Percentiles rank a stretch among this genome's conserved stretches.
Evolutionary conservation across 2,797 vertebrate species (phyloP).

Genomic region (Megalops cyprinoides): DNA sequence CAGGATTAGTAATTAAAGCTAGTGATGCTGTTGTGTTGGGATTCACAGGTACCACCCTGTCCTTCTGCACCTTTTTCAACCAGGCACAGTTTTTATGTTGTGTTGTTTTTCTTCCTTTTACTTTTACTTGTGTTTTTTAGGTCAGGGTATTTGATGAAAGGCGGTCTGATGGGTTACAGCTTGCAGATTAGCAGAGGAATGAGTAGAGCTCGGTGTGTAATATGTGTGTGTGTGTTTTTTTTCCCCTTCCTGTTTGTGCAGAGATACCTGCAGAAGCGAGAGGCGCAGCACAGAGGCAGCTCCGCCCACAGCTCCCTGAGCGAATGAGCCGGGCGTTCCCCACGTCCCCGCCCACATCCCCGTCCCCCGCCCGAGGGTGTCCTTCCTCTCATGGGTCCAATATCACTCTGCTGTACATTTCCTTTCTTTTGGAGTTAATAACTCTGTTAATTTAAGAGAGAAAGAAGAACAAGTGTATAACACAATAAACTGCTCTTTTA

Average conservation of each 20-base stretch:
- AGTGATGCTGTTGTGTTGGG: too few species aligned
- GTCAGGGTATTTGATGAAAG: too few species aligned
- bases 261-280: conserved; percentile 52
- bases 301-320: conserved; percentile 24
- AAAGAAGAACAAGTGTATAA: conserved; percentile 17
- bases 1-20: too few species aligned
- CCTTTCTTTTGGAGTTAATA: conserved; percentile 8
- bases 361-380: not conserved
- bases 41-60: too few species aligned
- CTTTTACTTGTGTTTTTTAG: too few species aligned
- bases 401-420: conserved; percentile 27
- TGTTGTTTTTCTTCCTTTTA: too few species aligned
- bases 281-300: conserved; percentile 17
- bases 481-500: conserved; percentile 21
- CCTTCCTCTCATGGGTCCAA: conserved; percentile 30
- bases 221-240: too few species aligned
- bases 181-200: not conserved
- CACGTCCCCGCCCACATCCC: not conserved
- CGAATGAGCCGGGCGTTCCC: conserved; percentile 37
- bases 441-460: conserved; percentile 13
- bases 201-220: not conserved
- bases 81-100: too few species aligned
- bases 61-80: too few species aligned
- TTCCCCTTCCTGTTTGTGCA: conserved; percentile 34
- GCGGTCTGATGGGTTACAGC: not conserved